Conservation (phyloP, 1,140 invertebrate genomes). For the Glomeris maerens region DNA sequence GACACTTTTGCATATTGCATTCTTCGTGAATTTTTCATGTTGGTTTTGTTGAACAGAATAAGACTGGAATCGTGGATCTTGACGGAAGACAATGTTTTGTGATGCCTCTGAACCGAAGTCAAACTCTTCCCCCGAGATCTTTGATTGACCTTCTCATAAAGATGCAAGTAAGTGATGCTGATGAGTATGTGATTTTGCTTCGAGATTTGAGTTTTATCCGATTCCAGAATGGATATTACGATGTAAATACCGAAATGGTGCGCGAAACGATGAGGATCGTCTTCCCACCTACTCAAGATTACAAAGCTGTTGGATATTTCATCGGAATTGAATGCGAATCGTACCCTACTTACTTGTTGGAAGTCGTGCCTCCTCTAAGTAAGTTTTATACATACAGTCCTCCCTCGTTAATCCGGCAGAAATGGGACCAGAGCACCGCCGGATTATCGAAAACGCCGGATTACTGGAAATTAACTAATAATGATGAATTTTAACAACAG, state of each 20-base stretch:
- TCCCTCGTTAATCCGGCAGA: too few relatives aligned
- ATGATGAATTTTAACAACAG: too few relatives aligned
- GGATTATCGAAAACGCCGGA: too few relatives aligned
- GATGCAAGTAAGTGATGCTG: constrained; percentile 43
- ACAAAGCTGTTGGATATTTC: constrained; percentile 46
- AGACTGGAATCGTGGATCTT: constrained; percentile 71
- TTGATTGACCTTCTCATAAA: constrained; percentile 64
- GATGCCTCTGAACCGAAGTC: constrained; percentile 64
- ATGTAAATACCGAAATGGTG: constrained; percentile 61
- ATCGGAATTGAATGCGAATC: constrained; percentile 53
- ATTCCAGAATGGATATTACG: constrained; percentile 61
- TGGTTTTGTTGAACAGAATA: constrained; percentile 33
- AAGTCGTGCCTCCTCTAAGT: constrained; percentile 43
- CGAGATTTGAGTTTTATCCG: not conserved
- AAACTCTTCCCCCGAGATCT: constrained; percentile 53
- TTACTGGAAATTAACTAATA: too few relatives aligned
- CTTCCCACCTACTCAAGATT: constrained; percentile 51
- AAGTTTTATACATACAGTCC: too few relatives aligned
- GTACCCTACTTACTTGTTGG: constrained; percentile 56
- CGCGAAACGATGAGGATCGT: constrained; percentile 60
- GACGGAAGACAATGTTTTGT: constrained; percentile 64
- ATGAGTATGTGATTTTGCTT: not conserved
- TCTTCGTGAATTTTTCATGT: too few relatives aligned
- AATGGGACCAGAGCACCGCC: too few relatives aligned
- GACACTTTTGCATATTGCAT: too few relatives aligned